Base-by-base conservation (phyloP, 2,113 vertebrate genomes). In the Malurus cyaneus region DNA sequence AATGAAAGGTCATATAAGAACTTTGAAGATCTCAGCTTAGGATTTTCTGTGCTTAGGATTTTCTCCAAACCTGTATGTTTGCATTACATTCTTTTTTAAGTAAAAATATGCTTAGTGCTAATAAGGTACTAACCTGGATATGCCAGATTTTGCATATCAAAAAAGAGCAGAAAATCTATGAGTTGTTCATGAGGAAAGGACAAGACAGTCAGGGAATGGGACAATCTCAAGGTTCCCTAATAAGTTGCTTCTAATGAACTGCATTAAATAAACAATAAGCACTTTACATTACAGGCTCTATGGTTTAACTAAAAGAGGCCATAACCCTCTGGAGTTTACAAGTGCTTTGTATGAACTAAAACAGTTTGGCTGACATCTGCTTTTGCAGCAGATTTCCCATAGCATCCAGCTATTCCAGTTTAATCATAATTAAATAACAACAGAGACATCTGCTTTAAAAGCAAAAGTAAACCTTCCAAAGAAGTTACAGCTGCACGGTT, bases 361-460 rank as follows among this genome's bases (percentile, higher is more conserved):
- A 31, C 26, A 36, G 32, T 77, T 88, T 69, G 42, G 8, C 60
- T 88, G 82, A 34, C 42, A 62, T 82, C 85, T 86, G 79, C 26
- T 62, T 86, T 65, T 77, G 42, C 42, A 82, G 50, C 62, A 94
- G 54, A 66, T 86, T 88, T 92, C 60, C 86, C 42, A 54, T 17
- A 66, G 29, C 71, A 85, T 54, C 34, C 79, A 77, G 19, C 59
- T 62, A 46, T 86, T 83, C 50, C 28, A 25, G 18, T 88, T 80
- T 66, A 54, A 62, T 88, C 36, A 50, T 70, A 73, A 64, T 80
- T 80, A 71, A 89, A 70, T 54, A 18, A 50, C 73, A 76, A 61
- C 71, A 80, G 82, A 92, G 64, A 71, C 42, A 74, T 59, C 60
- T 91, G 64, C 50, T 91, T 89, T 91, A 70, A 50, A 94, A 86